Percentiles rank a stretch among this genome's conserved stretches.
Evolutionary conservation across 2,113 vertebrate species (phyloP).

Genomic region (Gymnocephalus cernua): DNA sequence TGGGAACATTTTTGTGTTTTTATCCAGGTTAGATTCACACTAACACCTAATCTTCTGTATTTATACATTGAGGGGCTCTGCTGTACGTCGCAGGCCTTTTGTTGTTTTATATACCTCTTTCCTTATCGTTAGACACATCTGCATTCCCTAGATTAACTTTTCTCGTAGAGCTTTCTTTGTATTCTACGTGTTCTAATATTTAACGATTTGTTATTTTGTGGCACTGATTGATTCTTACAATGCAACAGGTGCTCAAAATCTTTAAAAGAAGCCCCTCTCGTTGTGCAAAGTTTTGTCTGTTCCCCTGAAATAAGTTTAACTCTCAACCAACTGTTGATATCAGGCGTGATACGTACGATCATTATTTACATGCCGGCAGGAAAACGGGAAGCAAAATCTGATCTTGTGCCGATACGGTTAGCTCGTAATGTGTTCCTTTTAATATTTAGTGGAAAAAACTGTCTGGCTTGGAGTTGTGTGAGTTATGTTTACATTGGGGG

Average conservation of each 20-base stretch:
- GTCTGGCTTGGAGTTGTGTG: neutral
- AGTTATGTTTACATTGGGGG: slow-evolving; percentile 3
- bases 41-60: slow-evolving; percentile 13
- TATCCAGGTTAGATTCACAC: neutral
- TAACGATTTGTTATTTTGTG: neutral
- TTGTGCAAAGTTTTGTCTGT: neutral
- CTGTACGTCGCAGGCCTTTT: slow-evolving; percentile 19
- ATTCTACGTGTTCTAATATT: slow-evolving; percentile 23
- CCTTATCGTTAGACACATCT: slow-evolving; percentile 25
- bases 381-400: slow-evolving; percentile 32
- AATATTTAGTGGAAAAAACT: slow-evolving; percentile 24
- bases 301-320: neutral
- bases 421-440: slow-evolving; percentile 29
- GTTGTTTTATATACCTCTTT: slow-evolving; percentile 45
- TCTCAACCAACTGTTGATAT: neutral
- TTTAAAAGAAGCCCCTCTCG: slow-evolving; percentile 7
- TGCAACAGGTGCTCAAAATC: slow-evolving; percentile 60
- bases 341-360: slow-evolving; percentile 1
- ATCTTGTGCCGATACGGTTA: slow-evolving; percentile 23
- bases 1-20: slow-evolving; percentile 26
- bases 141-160: slow-evolving; percentile 36
- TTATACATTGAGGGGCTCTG: neutral
- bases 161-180: neutral
- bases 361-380: slow-evolving; percentile 17
- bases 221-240: slow-evolving; percentile 31